Base-by-base conservation (phyloP, 1,140 invertebrate genomes). In the Drosophila cardini region DNA sequence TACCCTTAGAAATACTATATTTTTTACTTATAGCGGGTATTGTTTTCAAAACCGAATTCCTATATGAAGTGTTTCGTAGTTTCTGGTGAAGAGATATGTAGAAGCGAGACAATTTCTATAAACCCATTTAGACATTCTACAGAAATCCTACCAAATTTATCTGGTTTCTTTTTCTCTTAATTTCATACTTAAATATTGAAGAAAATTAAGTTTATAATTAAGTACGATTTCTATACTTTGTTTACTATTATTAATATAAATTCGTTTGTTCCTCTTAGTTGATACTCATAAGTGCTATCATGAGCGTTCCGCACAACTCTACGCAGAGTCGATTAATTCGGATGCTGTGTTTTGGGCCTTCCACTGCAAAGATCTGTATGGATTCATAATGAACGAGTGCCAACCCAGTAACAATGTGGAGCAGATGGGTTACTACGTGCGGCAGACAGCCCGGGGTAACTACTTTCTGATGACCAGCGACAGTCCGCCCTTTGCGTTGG, bases 381-480 rank as follows among this genome's bases (percentile, higher is more conserved):
- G 26, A 1, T 80, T 55, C 8, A 16, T 67, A 0, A 30, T 8
- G 2, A 26, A 43, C 0, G 1, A 6, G 0, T 80, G 78, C 10
- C 0, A 15, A 0, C 36, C 62, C 18, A 60, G 2, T 0, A 4
- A 43, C 0, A 6, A 80, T 53, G 2, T 62, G n/a, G 50, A 65
- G 15, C 7, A 18, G 0, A 52, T 80, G 21, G 78, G 78, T 2
- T 63, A 68, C 26, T 9, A 21, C 2, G 30, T 52, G 0, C 11
- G 30, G 10, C 0, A 5, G 4, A 3, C 21, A 8, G 78, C 78
- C 30, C 63, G 62, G 8, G 78, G 78, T n/a, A 36, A 10, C 0
- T 80, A 63, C 21, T 80, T 76, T 7, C 7, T 80, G 52, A 43
- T 13, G 0, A 80, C 77, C 3, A 63, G 62, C 7, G 13, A 18